A percentile compares a stretch with the other conserved stretches of the same genome.
Conservation (phyloP, 2,888 invertebrate species). For the Habrosyne pyritoides region DNA sequence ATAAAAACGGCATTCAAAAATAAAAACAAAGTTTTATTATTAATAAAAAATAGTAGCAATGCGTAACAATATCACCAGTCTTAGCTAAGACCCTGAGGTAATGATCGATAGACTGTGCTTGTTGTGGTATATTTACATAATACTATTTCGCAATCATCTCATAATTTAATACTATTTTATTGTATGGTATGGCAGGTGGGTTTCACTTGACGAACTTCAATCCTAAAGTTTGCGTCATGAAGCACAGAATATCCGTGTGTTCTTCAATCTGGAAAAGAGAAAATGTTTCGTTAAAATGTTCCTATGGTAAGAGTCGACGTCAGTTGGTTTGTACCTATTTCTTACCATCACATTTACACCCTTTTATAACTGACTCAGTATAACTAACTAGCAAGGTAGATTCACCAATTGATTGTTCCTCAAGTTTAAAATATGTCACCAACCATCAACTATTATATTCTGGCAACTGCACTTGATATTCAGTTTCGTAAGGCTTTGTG, state of each 20-base stretch:
- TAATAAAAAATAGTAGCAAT: conserved; percentile 74
- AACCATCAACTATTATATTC: too few relatives aligned
- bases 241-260: conserved; percentile 94
- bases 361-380: too few relatives aligned
- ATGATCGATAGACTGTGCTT: conserved; percentile 63
- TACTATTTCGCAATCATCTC: conserved; percentile 57
- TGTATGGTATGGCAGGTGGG: conserved; percentile 42
- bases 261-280: conserved; percentile 92
- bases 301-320: too few relatives aligned
- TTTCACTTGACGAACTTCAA: conserved; percentile 82
- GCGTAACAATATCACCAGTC: conserved; percentile 80
- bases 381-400: too few relatives aligned
- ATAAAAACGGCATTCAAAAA: conserved; percentile 46
- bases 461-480: too few relatives aligned
- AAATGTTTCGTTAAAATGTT: conserved; percentile 14
- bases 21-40: conserved; percentile 78
- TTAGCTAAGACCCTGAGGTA: conserved; percentile 67
- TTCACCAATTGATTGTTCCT: too few relatives aligned
- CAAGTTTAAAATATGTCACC: too few relatives aligned
- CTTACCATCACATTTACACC: too few relatives aligned
- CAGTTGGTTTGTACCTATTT: too few relatives aligned
- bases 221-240: conserved; percentile 89
- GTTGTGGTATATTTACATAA: conserved; percentile 71
- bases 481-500: too few relatives aligned
- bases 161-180: conserved; percentile 42